Percentiles rank a stretch among this genome's conserved stretches.
Conservation (phyloP, 1,140 invertebrate species). For the Bombus waltoni region DNA sequence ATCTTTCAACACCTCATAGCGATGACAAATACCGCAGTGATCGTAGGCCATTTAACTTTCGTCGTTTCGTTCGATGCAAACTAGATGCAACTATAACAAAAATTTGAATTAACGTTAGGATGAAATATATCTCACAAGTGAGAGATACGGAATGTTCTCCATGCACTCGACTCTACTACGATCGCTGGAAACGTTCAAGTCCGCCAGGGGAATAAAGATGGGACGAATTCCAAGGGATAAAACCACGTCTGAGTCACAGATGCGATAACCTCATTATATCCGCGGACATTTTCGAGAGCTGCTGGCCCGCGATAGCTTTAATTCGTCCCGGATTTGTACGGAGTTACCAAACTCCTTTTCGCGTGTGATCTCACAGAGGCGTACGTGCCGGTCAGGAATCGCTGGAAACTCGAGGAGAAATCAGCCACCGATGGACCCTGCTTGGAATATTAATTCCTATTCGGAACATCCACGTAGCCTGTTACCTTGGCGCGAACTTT, state of each 20-base stretch:
- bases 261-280: constrained; percentile 24
- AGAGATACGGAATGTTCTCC: not conserved
- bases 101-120: not conserved
- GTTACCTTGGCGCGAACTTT: too few species aligned
- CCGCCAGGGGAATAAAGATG: too few species aligned
- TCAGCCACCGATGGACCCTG: constrained; percentile 15
- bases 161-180: not conserved
- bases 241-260: not conserved
- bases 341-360: constrained; percentile 59
- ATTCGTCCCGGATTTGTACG: constrained; percentile 17
- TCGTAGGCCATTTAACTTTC: too few species aligned
- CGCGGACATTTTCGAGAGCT: constrained; percentile 11
- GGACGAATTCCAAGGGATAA: not conserved
- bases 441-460: constrained; percentile 49
- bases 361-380: constrained; percentile 51
- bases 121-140: not conserved
- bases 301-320: constrained; percentile 24
- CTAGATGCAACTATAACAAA: too few species aligned
- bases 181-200: too few species aligned
- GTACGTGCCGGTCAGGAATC: constrained; percentile 33
- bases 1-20: not conserved
- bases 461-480: too few species aligned
- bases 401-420: constrained; percentile 29
- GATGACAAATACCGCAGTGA: too few species aligned
- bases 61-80: too few species aligned